Evolutionary conservation across 2,888 invertebrate species (phyloP).

Genomic region (Agonopterix arenella): DNA sequence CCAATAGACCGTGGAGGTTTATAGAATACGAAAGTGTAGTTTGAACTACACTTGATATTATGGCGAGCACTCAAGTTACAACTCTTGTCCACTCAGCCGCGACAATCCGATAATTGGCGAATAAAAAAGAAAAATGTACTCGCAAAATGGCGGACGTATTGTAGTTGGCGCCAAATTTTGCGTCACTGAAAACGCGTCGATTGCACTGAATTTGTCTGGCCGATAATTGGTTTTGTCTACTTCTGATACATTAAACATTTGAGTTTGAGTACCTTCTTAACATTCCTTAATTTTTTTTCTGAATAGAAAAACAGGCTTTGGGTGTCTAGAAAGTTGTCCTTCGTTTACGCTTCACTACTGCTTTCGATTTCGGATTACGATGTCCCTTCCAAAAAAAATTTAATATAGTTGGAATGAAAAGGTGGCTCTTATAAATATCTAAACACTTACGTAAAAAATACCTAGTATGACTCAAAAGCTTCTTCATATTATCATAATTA

Average conservation of each 20-base stretch:
- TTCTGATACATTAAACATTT: conserved; percentile 1
- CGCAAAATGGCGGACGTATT: conserved; percentile 23
- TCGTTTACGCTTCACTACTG: no score
- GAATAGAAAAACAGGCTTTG: no score
- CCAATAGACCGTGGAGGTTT: conserved; percentile 13
- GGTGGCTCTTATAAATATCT: no score
- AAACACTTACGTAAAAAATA: no score
- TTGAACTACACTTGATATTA: conserved; percentile 11
- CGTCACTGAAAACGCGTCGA: conserved; percentile 24
- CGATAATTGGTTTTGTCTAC: conserved; percentile 15
- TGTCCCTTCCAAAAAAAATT: no score
- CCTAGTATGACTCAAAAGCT: no score
- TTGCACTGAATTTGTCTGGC: conserved; percentile 11
- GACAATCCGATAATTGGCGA: conserved; percentile 15
- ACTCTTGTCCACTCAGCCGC: conserved; percentile 8
- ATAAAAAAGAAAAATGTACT: conserved; percentile 12
- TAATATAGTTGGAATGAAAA: no score
- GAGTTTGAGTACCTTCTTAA: not conserved
- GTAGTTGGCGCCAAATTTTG: conserved; percentile 39
- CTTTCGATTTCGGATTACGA: no score
- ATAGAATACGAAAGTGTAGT: conserved; percentile 16
- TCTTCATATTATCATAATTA: no score
- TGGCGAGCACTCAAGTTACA: conserved; percentile 9
- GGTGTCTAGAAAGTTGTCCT: no score
- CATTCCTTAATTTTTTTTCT: not conserved